Evolutionary conservation across 2,113 vertebrate genomes (phyloP).

Genomic region (Cromileptes altivelis): DNA sequence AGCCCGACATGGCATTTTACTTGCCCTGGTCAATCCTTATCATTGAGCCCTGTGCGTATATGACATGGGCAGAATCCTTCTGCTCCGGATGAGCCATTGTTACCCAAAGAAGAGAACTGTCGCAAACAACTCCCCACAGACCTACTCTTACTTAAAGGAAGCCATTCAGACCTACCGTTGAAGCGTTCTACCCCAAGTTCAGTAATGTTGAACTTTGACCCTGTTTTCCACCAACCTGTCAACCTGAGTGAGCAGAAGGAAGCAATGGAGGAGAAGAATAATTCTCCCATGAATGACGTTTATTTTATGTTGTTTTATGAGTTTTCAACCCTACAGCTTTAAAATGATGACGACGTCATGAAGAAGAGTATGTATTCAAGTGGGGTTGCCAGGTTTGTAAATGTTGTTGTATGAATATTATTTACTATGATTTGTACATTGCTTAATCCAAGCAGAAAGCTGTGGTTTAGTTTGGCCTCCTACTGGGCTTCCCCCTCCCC

Average conservation of each 20-base stretch:
- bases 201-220: conserved; percentile 34
- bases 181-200: conserved; percentile 37
- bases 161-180: conserved; percentile 26
- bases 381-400: conserved; percentile 5
- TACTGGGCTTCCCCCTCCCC: background rate
- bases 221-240: conserved; percentile 25
- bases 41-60: background rate
- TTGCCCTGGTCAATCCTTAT: too few relatives aligned
- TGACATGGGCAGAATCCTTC: conserved; percentile 32
- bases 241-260: background rate
- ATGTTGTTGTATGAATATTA: background rate
- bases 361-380: background rate
- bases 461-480: background rate
- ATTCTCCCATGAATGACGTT: background rate
- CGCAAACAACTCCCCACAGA: background rate
- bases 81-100: conserved; percentile 52
- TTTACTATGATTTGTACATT: background rate
- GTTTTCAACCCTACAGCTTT: background rate
- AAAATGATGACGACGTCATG: background rate
- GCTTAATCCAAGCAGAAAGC: conserved; percentile 13
- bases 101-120: conserved; percentile 13
- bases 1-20: too few relatives aligned
- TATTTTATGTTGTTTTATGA: background rate
- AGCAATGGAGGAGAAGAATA: background rate
- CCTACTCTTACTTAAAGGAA: conserved; percentile 7